Evolutionary conservation across 2,797 vertebrate genomes (phyloP).

Genomic region (Schizopygopsis pylzovi): DNA sequence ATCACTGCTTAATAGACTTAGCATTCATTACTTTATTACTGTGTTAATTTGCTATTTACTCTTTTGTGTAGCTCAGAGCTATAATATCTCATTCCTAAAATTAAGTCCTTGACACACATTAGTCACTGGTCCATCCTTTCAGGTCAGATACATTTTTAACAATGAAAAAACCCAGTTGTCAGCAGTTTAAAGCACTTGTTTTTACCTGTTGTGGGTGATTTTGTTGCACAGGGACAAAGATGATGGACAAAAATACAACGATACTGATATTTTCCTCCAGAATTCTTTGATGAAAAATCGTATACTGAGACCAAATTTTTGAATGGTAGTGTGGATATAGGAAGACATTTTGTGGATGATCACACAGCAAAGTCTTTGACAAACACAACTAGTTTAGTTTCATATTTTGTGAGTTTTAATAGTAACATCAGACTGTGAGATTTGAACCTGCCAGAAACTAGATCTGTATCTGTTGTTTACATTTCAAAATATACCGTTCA

Average conservation of each 20-base stretch:
- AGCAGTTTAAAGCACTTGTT: conserved; percentile 5
- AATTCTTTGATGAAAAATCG: neutral
- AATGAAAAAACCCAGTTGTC: conserved; percentile 34
- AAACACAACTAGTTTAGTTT: neutral
- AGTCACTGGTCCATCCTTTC: neutral
- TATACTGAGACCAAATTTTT: neutral
- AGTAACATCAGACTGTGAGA: neutral
- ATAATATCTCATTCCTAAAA: conserved; percentile 4
- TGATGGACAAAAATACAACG: neutral
- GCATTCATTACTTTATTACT: conserved; percentile 25
- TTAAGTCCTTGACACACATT: conserved; percentile 36
- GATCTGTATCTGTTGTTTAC: conserved; percentile 12
- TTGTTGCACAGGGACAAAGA: neutral
- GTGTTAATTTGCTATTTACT: conserved; percentile 25
- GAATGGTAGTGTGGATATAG: neutral
- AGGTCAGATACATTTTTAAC: conserved; percentile 18
- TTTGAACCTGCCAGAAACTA: neutral
- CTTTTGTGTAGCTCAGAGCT: conserved; percentile 21
- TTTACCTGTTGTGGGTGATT: conserved; percentile 10
- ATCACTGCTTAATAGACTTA: conserved; percentile 41
- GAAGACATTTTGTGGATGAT: neutral
- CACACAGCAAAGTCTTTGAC: neutral
- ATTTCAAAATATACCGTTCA: neutral
- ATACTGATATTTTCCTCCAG: neutral
- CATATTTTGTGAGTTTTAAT: neutral